These are phyloP conservation scores for Platysteira castanea DNA, from an alignment of 2,113 vertebrate genomes.

Conservation along the genomic window DNA sequence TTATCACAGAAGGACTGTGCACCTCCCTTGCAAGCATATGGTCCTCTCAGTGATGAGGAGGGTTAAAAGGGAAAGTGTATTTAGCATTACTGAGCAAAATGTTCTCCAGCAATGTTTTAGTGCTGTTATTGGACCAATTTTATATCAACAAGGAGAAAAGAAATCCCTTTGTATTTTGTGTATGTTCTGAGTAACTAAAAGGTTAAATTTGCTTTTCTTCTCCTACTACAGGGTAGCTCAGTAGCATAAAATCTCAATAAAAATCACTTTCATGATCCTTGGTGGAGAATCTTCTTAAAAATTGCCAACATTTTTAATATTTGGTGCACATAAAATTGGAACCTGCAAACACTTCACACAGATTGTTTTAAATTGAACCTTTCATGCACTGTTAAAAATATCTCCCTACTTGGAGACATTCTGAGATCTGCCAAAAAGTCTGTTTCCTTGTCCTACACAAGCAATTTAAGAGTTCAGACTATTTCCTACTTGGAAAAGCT, in stretches of 20 bases:
- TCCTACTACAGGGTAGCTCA: not conserved
- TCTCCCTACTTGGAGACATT: not conserved
- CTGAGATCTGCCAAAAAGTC: constrained; percentile 8
- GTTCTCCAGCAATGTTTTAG: not conserved
- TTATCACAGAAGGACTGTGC: not conserved
- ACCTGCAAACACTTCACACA: not conserved
- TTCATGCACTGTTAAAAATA: not conserved
- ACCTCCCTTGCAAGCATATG: not conserved
- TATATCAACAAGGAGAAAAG: not conserved
- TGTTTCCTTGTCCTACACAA: constrained; percentile 15
- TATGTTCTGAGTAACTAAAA: not conserved
- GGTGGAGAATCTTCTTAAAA: not conserved
- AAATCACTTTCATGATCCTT: not conserved
- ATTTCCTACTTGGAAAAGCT: constrained; percentile 3
- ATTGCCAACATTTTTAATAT: not conserved
- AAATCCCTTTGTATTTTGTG: not conserved
- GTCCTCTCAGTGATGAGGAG: not conserved
- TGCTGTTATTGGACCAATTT: not conserved
- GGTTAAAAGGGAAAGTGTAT: not conserved
- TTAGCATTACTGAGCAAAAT: not conserved
- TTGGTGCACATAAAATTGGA: not conserved
- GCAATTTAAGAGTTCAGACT: not conserved
- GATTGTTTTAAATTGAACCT: constrained; percentile 11
- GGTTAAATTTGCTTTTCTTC: not conserved
- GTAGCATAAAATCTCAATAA: not conserved